A percentile compares a stretch with the other conserved stretches of the same genome.
Conservation (phyloP, 2,797 vertebrate genomes). For the Amblyraja radiata region DNA sequence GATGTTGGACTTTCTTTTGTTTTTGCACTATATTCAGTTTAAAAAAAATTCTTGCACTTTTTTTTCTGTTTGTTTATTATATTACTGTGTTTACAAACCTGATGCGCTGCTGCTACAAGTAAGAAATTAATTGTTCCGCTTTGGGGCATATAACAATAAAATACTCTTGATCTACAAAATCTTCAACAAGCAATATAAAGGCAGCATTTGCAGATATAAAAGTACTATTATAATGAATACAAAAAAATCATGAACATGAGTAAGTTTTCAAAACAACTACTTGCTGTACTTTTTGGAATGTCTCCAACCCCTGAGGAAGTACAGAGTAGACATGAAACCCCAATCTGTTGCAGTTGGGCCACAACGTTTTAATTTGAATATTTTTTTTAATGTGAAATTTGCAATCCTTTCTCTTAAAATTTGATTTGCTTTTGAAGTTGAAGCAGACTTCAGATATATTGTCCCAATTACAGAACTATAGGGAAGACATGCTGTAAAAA, state of each 20-base stretch:
- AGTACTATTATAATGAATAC: neutral
- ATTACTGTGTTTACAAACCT: no score
- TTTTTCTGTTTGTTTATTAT: no score
- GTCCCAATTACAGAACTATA: neutral
- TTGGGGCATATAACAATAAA: no score
- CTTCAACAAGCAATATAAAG: neutral
- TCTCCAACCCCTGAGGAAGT: neutral
- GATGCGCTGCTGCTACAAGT: no score
- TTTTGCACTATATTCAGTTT: no score
- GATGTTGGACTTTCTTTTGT: no score
- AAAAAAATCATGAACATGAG: neutral
- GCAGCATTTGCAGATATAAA: neutral
- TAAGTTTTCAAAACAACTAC: neutral
- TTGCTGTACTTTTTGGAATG: neutral
- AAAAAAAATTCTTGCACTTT: no score
- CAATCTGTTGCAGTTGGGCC: neutral
- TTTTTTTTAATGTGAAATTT: no score
- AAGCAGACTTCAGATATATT: neutral
- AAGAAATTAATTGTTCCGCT: no score
- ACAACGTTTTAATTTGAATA: neutral
- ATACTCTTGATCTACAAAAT: neutral
- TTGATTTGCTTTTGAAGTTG: neutral
- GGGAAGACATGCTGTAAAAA: neutral
- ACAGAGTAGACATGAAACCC: neutral
- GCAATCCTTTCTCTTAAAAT: neutral